A percentile compares a stretch with the other conserved stretches of the same genome.
Conservation (phyloP, 2,888 invertebrate species). For the Archips crataeganus region DNA sequence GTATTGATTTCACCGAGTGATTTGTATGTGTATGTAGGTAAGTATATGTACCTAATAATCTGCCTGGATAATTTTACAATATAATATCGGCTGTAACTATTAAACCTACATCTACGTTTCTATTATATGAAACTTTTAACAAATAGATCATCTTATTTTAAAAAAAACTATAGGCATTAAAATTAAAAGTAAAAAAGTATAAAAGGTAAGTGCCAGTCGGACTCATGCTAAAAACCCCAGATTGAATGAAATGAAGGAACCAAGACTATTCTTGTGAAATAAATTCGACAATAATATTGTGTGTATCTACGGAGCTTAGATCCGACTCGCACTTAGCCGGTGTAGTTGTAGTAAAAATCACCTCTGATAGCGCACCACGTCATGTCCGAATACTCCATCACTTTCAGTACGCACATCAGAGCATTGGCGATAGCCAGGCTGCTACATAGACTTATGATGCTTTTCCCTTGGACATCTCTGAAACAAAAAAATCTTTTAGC, state of each 20-base stretch:
- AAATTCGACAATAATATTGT: neutral
- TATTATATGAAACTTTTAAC: too few relatives aligned
- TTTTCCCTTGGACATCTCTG: conserved; percentile 77
- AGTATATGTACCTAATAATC: too few relatives aligned
- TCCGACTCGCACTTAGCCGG: neutral
- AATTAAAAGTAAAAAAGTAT: too few relatives aligned
- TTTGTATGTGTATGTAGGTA: neutral
- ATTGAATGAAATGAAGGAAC: too few relatives aligned
- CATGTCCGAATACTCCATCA: conserved; percentile 64
- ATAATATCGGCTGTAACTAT: too few relatives aligned
- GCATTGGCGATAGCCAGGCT: conserved; percentile 64
- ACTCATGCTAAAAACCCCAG: too few relatives aligned
- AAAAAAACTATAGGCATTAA: too few relatives aligned
- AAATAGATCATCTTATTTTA: too few relatives aligned
- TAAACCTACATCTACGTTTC: too few relatives aligned
- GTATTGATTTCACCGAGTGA: neutral
- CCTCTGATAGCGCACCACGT: conserved; percentile 69
- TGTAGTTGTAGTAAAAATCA: conserved; percentile 47
- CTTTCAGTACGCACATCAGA: conserved; percentile 64
- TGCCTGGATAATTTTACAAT: too few relatives aligned
- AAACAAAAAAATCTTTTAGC: conserved; percentile 45
- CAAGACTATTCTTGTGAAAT: neutral
- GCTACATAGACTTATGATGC: conserved; percentile 69
- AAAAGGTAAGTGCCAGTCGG: too few relatives aligned
- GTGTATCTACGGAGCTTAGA: neutral